These are phyloP conservation scores for Myotis myotis DNA, from an alignment of 2,797 vertebrate genomes.

Conservation along the genomic window DNA sequence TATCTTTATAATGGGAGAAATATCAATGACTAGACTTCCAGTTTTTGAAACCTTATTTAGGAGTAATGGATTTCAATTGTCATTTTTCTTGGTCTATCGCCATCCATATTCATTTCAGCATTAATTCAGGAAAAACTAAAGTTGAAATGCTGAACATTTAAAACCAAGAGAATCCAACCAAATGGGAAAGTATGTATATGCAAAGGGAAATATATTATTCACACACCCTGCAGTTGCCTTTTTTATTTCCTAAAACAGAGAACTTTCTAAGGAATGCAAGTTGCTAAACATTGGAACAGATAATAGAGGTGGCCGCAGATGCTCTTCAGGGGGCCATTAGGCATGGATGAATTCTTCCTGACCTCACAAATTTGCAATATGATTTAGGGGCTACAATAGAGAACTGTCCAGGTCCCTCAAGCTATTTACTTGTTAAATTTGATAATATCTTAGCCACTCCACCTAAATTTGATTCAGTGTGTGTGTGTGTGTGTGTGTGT, in stretches of 20 bases:
- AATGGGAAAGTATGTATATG: slow-evolving; percentile 52
- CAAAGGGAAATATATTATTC: slow-evolving; percentile 66
- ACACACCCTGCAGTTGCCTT: slow-evolving; percentile 16
- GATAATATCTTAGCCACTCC: not conserved
- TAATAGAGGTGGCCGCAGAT: not conserved
- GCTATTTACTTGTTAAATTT: slow-evolving; percentile 18
- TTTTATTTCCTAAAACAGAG: slow-evolving; percentile 1
- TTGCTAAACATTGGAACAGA: slow-evolving; percentile 26
- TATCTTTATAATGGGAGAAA: not conserved
- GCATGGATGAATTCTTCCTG: not conserved
- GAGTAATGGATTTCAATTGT: not conserved
- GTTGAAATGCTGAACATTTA: slow-evolving; percentile 53
- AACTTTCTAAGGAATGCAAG: slow-evolving; percentile 40
- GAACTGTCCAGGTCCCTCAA: not conserved
- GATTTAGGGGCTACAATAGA: not conserved
- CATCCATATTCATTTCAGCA: slow-evolving; percentile 23
- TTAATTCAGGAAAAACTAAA: slow-evolving; percentile 60
- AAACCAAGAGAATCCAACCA: slow-evolving; percentile 42
- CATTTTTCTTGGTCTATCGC: not conserved
- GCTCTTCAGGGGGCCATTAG: not conserved
- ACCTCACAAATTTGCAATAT: not conserved
- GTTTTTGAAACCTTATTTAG: not conserved
- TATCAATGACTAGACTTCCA: not conserved
- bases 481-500: not conserved
- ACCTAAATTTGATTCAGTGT: not conserved